Evolutionary conservation across 2,113 vertebrate genomes (phyloP).

Genomic region (Catharus minimus): DNA sequence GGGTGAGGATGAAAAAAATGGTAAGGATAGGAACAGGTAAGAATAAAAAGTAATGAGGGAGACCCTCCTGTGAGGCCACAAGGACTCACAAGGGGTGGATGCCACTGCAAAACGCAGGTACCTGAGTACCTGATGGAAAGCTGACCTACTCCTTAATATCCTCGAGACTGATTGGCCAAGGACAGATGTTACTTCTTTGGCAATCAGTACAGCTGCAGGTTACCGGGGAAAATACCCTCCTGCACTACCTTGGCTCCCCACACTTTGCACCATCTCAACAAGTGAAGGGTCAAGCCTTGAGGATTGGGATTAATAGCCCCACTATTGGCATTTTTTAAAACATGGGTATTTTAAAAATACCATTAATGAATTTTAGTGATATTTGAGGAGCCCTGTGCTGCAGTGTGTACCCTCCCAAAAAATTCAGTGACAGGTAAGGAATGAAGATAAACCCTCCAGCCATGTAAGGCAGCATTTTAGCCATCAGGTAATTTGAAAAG

Average conservation of each 20-base stretch:
- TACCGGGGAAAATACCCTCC: no score
- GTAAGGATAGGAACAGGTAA: background rate
- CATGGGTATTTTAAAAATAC: background rate
- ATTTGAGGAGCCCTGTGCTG: background rate
- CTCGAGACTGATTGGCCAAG: no score
- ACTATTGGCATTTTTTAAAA: rapidly evolving
- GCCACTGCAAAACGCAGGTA: no score
- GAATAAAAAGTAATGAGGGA: background rate
- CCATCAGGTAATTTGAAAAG: background rate
- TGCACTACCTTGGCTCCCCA: no score
- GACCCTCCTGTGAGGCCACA: background rate
- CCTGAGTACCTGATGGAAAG: no score
- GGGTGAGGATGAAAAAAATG: background rate
- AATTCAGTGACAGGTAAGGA: background rate
- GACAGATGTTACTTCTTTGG: no score
- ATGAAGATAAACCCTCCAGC: background rate
- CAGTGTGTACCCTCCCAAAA: background rate
- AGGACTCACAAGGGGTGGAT: no score
- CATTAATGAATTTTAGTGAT: background rate
- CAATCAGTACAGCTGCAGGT: no score
- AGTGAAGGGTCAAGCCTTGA: background rate
- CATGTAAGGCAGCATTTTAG: background rate
- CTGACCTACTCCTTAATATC: no score
- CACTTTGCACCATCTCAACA: background rate
- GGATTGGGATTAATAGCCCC: background rate